Conservation (phyloP, 2,797 vertebrate genomes). For the Holocentrus rufus region DNA sequence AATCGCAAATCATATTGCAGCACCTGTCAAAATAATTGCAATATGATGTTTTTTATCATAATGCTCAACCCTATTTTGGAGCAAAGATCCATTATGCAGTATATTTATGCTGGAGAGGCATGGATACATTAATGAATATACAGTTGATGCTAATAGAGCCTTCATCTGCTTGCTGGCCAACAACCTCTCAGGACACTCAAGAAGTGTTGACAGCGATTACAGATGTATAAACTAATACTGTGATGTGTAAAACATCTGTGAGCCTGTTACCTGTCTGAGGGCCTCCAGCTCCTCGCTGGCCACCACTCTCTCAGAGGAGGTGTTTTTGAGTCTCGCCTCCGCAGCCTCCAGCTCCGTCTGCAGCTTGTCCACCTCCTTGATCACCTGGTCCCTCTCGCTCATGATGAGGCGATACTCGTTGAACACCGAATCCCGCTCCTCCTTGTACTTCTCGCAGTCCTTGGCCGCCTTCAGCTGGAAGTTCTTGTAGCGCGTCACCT, state of each 20-base stretch:
- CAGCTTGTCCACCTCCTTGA: conserved; percentile 97
- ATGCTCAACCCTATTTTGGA: too few relatives aligned
- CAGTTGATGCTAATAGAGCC: too few relatives aligned
- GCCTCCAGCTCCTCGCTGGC: conserved; percentile 97
- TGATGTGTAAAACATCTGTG: neutral
- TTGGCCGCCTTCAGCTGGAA: conserved; percentile 92
- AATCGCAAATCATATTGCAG: too few relatives aligned
- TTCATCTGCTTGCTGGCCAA: neutral
- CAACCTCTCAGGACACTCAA: neutral
- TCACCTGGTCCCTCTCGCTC: conserved; percentile 99
- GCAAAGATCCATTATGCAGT: too few relatives aligned
- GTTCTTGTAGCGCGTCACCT: conserved; percentile 95
- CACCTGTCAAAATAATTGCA: too few relatives aligned
- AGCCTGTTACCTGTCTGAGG: conserved; percentile 89
- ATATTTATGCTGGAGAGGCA: too few relatives aligned
- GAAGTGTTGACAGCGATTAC: neutral
- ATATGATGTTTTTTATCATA: too few relatives aligned
- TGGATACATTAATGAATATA: too few relatives aligned
- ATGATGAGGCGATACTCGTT: conserved; percentile 98
- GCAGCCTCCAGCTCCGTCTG: conserved; percentile 96
- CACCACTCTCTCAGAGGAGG: conserved; percentile 92
- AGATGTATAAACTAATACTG: neutral
- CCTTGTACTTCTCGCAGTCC: conserved; percentile 97
- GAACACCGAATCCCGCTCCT: conserved; percentile 98
- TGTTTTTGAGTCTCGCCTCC: conserved; percentile 94